Base-by-base conservation (phyloP, 2,113 vertebrate genomes). In the Thinocorus orbignyianus region DNA sequence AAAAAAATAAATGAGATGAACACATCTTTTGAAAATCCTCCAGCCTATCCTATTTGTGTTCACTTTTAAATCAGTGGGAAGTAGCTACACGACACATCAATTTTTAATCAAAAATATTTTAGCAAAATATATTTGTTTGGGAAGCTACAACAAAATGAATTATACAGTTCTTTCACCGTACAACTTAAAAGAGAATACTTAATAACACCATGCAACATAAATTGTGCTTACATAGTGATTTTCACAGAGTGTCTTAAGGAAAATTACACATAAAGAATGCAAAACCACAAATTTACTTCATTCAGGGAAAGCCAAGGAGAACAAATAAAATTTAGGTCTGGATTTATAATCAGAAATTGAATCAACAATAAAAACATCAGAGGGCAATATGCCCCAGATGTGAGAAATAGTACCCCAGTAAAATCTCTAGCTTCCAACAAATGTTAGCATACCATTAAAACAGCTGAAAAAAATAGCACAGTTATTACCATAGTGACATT, bases 51-150 rank as follows among this genome's bases (percentile, higher is more conserved):
- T 42, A 54, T 91, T 89, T 91, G n/a, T 89, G 54, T 85, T 95
- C 84, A 46, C 58, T 76, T 84, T 84, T 92, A 90, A 94, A 74
- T 73, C 86, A 84, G 89, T 89, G 48, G 81, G 86, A 91, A 94
- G 58, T 51, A 84, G 66, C 55, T 90, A 86, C 73, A 71, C 30
- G 82, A 92, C 58, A 87, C 68, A 93, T 95, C 42, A 85, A 86
- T 82, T 96, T 94, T 95, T 93, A 95, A 95, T 91, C 5, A 92
- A 87, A 93, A 96, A 95, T 92, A 94, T 91, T 96, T 93, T 90
- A 93, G 48, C 83, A 89, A 96, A 92, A 95, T 91, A 41, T 90
- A 66, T 93, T 95, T 96, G 86, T 95, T 96, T 91, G 81, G 71
- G 84, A 96, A 93, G 88, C 62, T 83, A 84, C 83, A 86, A 88